Evolutionary conservation across 2,113 vertebrate genomes (phyloP), one percentile per base, ranked within the genome.

Genomic region (Delphinapterus leucas): DNA sequence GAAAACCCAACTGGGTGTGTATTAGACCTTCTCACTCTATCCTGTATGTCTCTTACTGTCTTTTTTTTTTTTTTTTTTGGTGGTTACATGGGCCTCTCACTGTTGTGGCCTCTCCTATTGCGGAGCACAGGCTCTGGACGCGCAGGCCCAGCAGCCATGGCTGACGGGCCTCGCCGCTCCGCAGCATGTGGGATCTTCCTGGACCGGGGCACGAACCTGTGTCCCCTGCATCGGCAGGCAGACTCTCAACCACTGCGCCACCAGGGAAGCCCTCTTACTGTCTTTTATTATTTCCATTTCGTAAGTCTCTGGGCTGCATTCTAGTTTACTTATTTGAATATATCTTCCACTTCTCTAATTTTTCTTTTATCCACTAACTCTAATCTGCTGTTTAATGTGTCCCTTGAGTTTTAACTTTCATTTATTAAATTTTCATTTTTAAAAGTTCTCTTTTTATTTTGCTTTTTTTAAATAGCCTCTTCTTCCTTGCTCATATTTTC

Each of bases 381-480:
- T 73, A 60, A 88, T 61, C 63, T 80, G 70, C n/a, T 96, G 10
- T 73, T 91, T 88, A 58, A 82, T 13, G 14, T 58, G 11, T 70
- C 67, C 33, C 58, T 11, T 93, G 79, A 88, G 13, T 41, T 92
- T 95, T 74, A 38, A 97, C 36, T 96, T 83, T 38, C 71, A 85
- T 28, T 80, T 28, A 61, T 63, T 91, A 47, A 41, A 53, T 85
- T 95, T 68, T 83, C 21, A 53, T 61, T 53, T 94, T 70, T 28
- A 33, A 73, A 70, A 41, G 63, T 87, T 63, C 31, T 63, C 31
- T 76, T 90, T n/a, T 71, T 13, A 13, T 55, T 25, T 73, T 93
- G 81, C n/a, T 63, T 81, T 84, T 85, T 76, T 63, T 83, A 61
- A 61, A 73, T 44, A 49, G 63, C 63, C 8, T 90, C 28, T 38